Evolutionary conservation across 2,888 invertebrate genomes (phyloP).

Genomic region (Scelioninae gen. 1): DNA sequence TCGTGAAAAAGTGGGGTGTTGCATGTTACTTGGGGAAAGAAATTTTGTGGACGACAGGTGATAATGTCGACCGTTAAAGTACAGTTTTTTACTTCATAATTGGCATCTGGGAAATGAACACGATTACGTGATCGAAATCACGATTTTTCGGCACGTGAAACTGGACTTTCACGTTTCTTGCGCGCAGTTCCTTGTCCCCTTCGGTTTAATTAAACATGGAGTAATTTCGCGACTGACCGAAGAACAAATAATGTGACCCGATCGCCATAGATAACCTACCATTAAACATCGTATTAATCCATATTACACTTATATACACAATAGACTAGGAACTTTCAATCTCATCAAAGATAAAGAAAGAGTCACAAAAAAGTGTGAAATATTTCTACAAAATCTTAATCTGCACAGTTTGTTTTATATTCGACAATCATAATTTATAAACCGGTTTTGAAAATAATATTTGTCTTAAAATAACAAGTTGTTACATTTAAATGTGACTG

Average conservation of each 20-base stretch:
- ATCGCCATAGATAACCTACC: constrained; percentile 21
- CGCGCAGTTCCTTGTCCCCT: constrained; percentile 25
- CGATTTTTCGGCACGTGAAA: constrained; percentile 67
- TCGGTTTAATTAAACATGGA: constrained; percentile 60
- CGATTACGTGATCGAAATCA: constrained; percentile 62
- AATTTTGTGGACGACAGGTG: constrained; percentile 37
- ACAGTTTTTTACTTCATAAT: constrained; percentile 52
- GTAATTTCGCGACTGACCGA: constrained; percentile 50
- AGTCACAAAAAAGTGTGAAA: too few species aligned
- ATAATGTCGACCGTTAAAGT: too few species aligned
- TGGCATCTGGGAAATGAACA: constrained; percentile 52
- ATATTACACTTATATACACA: neutral
- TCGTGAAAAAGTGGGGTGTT: constrained; percentile 36
- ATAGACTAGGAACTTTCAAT: neutral
- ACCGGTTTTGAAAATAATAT: too few species aligned
- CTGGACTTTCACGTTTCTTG: constrained; percentile 70
- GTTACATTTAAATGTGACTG: too few species aligned
- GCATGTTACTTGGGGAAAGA: constrained; percentile 11
- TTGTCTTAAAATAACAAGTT: too few species aligned
- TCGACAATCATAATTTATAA: too few species aligned
- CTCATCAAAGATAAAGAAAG: neutral
- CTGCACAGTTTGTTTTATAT: too few species aligned
- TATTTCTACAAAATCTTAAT: too few species aligned
- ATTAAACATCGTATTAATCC: constrained; percentile 9
- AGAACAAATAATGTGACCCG: constrained; percentile 44